Conservation (phyloP, 2,113 vertebrate species). For the Monopterus albus region DNA sequence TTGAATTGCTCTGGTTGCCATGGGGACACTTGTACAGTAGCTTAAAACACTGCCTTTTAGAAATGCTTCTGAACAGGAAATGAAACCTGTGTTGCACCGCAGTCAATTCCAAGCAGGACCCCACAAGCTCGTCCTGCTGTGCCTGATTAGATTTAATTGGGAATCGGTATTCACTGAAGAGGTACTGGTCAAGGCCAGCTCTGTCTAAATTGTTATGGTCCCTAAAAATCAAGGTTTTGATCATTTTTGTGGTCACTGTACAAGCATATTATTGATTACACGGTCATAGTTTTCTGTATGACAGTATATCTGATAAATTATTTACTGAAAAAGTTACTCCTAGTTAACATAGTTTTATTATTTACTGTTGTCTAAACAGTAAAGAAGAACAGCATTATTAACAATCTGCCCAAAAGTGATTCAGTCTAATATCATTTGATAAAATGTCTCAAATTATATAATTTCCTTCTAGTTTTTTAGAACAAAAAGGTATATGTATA, state of each 20-base stretch:
- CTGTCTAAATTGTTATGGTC: constrained; percentile 23
- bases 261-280: constrained; percentile 27
- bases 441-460: not conserved
- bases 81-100: constrained; percentile 57
- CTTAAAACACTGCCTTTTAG: constrained; percentile 57
- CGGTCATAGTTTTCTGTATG: not conserved
- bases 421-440: not conserved
- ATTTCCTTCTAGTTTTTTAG: not conserved
- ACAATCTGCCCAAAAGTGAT: not conserved
- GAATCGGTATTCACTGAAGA: constrained; percentile 47
- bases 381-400: not conserved
- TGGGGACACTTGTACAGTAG: constrained; percentile 71
- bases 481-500: constrained; percentile 35
- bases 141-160: constrained; percentile 70
- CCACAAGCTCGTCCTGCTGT: constrained; percentile 52
- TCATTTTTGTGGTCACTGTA: constrained; percentile 7
- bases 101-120: constrained; percentile 55
- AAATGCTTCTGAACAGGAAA: constrained; percentile 60
- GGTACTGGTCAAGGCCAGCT: constrained; percentile 16
- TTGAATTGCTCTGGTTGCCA: constrained; percentile 61
- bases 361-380: not conserved
- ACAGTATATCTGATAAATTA: too few species aligned
- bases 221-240: constrained; percentile 15
- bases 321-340: too few species aligned
- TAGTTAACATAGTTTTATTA: too few species aligned